Conservation (phyloP, 2,797 vertebrate genomes). For the Mus spretus region DNA sequence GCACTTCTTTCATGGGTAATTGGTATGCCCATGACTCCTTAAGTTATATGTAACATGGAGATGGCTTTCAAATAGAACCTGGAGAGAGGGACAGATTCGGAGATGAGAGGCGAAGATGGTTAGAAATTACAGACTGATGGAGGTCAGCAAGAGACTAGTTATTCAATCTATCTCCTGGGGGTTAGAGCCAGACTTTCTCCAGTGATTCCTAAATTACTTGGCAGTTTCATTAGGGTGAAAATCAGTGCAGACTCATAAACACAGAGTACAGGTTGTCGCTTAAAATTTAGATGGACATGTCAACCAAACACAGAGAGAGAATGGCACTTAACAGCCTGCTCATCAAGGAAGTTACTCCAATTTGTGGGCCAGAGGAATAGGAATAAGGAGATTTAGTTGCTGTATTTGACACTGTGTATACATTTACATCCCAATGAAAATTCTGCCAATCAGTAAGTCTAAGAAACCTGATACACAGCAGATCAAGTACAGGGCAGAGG, state of each 20-base stretch:
- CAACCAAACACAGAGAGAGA: constrained; percentile 31
- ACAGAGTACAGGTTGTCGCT: constrained; percentile 20
- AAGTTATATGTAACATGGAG: constrained; percentile 49
- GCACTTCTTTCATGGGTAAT: constrained; percentile 77
- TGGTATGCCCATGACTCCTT: constrained; percentile 68
- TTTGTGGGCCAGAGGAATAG: not conserved
- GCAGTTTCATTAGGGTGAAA: constrained; percentile 75
- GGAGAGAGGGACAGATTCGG: constrained; percentile 70
- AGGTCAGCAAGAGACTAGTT: constrained; percentile 79
- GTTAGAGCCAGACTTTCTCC: constrained; percentile 62
- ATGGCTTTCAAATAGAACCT: constrained; percentile 71
- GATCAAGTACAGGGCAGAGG: not conserved
- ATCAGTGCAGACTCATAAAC: constrained; percentile 44
- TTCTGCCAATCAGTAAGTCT: constrained; percentile 25
- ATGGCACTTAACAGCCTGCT: constrained; percentile 51
- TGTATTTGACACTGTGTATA: constrained; percentile 9
- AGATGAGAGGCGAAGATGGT: constrained; percentile 70
- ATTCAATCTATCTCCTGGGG: constrained; percentile 75
- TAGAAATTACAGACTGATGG: constrained; percentile 75
- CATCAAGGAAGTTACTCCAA: constrained; percentile 54
- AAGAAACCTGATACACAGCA: constrained; percentile 8
- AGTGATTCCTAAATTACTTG: constrained; percentile 74
- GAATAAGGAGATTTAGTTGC: not conserved
- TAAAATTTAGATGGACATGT: constrained; percentile 67
- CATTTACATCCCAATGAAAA: not conserved